Evolutionary conservation across 2,797 vertebrate species (phyloP).

Genomic region (Sebastes minor): DNA sequence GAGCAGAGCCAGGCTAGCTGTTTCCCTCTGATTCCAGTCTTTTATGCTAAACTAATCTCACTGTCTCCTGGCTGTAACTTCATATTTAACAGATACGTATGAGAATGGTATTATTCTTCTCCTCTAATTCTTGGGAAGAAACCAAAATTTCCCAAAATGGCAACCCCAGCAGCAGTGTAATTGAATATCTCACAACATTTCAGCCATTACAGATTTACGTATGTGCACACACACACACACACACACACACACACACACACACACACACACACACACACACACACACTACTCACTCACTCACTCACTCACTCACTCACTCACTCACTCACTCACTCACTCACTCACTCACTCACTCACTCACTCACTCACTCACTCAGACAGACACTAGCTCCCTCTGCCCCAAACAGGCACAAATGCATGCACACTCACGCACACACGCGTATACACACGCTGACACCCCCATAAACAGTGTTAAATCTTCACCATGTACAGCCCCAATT

Average conservation of each 20-base stretch:
- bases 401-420: not conserved
- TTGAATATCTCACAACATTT: not conserved
- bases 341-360: not conserved
- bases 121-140: not conserved
- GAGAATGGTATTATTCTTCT: not conserved
- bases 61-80: not conserved
- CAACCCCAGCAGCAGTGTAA: not conserved
- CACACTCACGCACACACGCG: not conserved
- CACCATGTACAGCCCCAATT: conserved; percentile 47
- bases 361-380: not conserved
- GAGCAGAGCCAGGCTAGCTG: not conserved
- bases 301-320: not conserved
- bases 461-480: conserved; percentile 67
- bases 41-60: not conserved
- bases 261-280: not conserved
- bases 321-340: not conserved
- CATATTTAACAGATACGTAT: not conserved
- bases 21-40: not conserved
- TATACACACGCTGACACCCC: conserved; percentile 26
- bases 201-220: conserved; percentile 9
- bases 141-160: not conserved
- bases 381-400: not conserved
- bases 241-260: not conserved
- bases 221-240: not conserved
- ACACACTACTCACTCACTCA: not conserved